phyloP scores from a whole-genome alignment of 2,797 vertebrate genomes.

The Pteropus rufus region DNA sequence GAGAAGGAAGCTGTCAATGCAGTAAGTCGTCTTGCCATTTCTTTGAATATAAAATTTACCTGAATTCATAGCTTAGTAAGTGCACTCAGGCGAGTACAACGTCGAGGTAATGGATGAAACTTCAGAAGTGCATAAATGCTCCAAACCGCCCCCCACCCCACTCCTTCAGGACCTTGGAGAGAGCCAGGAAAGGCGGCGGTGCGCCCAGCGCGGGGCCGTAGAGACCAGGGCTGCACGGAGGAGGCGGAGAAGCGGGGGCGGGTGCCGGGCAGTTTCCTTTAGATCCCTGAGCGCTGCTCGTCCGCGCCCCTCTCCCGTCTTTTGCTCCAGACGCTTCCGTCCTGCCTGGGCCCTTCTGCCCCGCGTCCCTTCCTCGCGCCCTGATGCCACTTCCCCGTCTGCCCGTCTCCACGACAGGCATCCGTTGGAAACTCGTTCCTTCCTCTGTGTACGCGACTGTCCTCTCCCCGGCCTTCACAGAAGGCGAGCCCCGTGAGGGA shows the following conservation, averaged over 20 bases:
- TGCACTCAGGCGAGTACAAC: background rate
- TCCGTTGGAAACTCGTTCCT: background rate
- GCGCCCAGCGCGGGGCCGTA: fast-evolving
- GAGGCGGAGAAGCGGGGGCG: background rate
- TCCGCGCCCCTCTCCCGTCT: background rate
- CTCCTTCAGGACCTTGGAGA: constrained; percentile 64
- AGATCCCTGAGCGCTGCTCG: background rate
- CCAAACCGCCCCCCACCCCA: background rate
- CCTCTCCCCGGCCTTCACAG: background rate
- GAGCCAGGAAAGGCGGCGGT: background rate
- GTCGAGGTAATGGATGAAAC: background rate
- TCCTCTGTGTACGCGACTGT: background rate
- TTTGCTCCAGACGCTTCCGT: background rate
- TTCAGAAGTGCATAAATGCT: background rate
- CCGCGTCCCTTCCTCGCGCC: background rate
- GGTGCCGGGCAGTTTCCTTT: background rate
- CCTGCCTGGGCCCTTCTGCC: background rate
- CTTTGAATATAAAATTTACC: background rate
- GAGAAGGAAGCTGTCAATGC: background rate
- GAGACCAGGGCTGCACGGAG: background rate
- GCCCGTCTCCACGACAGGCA: background rate
- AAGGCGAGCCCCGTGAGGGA: background rate
- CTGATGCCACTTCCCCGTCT: background rate
- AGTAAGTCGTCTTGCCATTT: background rate
- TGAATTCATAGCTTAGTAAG: background rate